phyloP scores from a whole-genome alignment of 2,113 vertebrate genomes.

The Brachyistius frenatus region DNA sequence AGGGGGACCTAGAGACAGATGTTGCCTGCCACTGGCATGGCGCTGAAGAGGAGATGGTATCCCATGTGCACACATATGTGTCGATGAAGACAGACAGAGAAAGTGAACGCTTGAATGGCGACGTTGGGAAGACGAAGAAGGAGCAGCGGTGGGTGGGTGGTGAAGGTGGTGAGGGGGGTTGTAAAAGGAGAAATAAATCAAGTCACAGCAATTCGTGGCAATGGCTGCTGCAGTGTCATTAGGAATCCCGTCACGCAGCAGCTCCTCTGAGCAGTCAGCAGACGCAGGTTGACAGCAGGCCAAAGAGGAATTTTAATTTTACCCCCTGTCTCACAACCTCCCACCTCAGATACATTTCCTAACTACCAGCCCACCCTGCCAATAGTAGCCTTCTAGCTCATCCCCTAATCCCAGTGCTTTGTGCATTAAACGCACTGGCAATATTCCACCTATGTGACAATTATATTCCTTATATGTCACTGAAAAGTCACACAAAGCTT shows the following conservation, averaged over 20 bases:
- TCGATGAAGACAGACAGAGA: slow-evolving; percentile 41
- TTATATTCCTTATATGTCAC: not conserved
- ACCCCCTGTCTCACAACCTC: slow-evolving; percentile 55
- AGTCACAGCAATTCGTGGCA: slow-evolving; percentile 82
- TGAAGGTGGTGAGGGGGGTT: slow-evolving; percentile 33
- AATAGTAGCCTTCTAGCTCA: slow-evolving; percentile 42
- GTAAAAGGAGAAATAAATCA: slow-evolving; percentile 83
- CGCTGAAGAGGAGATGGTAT: slow-evolving; percentile 58
- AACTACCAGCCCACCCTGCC: slow-evolving; percentile 31
- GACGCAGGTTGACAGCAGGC: slow-evolving; percentile 77
- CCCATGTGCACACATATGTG: slow-evolving; percentile 40
- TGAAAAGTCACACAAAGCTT: slow-evolving; percentile 24
- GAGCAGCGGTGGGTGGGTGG: slow-evolving; percentile 34
- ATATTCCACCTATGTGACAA: not conserved
- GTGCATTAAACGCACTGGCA: slow-evolving; percentile 13
- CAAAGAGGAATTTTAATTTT: slow-evolving; percentile 83
- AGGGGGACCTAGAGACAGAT: slow-evolving; percentile 85
- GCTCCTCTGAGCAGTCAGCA: slow-evolving; percentile 72
- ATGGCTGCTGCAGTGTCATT: slow-evolving; percentile 82
- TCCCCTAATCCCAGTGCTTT: not conserved
- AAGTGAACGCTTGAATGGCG: slow-evolving; percentile 52
- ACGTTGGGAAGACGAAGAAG: slow-evolving; percentile 39
- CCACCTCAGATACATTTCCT: slow-evolving; percentile 59
- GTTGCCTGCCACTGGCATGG: slow-evolving; percentile 87
- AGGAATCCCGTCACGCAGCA: slow-evolving; percentile 82